These are phyloP conservation scores for Petaurus breviceps DNA, from an alignment of 2,113 vertebrate genomes.

Conservation along the genomic window DNA sequence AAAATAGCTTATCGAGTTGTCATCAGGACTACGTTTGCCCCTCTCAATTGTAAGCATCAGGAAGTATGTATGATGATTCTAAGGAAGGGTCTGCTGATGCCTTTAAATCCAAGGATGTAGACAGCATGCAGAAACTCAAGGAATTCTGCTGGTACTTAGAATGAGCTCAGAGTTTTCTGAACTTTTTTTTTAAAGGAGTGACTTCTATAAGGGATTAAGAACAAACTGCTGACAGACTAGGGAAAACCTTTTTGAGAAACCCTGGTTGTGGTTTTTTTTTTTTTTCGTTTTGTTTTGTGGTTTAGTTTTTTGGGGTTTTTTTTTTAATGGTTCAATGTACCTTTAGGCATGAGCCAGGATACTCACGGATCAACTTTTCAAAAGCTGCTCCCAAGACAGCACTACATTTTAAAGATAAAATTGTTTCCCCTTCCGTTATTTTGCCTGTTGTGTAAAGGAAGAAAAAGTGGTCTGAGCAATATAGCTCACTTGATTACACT, in stretches of 20 bases:
- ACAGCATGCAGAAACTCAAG: background rate
- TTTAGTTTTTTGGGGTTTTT: too few species aligned
- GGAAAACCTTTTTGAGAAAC: background rate
- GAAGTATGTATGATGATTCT: background rate
- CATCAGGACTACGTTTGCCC: background rate
- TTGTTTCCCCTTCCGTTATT: background rate
- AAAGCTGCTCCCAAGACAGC: background rate
- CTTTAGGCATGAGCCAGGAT: background rate
- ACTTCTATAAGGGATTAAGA: background rate
- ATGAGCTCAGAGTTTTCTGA: background rate
- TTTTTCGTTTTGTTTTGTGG: too few species aligned
- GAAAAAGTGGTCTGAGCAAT: background rate
- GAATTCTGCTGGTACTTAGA: background rate
- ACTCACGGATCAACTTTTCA: background rate
- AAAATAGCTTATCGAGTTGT: background rate
- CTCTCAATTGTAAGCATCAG: background rate
- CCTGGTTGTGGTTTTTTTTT: background rate
- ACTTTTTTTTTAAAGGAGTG: background rate
- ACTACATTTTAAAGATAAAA: background rate
- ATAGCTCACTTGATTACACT: background rate
- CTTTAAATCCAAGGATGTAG: background rate
- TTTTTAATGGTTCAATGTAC: background rate
- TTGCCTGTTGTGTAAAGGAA: background rate
- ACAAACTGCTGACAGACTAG: background rate
- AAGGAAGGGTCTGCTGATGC: background rate